Evolutionary conservation across 1,140 invertebrate genomes (phyloP), one percentile per base, ranked within the genome.

Genomic region (Neotoxoptera formosana): DNA sequence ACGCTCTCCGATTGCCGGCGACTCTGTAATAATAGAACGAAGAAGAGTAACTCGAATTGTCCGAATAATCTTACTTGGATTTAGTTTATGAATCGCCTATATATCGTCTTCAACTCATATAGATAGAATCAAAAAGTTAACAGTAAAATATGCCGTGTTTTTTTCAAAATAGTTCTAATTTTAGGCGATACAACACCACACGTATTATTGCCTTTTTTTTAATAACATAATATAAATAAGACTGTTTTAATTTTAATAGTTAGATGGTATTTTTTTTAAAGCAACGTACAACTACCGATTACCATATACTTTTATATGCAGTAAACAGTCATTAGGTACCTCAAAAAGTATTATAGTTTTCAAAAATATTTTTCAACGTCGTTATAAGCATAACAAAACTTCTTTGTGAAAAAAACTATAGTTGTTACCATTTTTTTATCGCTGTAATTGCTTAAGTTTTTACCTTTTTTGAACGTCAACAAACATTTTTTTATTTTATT

Each of bases 1-100:
- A 4, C 7, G 41, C 41, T 1, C 14, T 34, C n/a, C 7, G 14
- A 11, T n/a, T 17, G 21, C 0, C 6, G 4, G 17, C 14, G 6
- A 4, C 14, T 67, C 30, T n/a, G 3, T 53, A 7, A 41, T 23
- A 67, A 14, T 67, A 67, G 4, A 4, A 67, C 30, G 1, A n/a
- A n/a, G 30, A n/a, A n/a, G 0, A 67, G 17, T 76, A 17, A 76
- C 14, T n/a, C 1, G 7, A n/a, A n/a, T 76, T 6, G 0, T 14
- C 21, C 60, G 7, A n/a, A 76, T 17, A 20, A 4, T 17, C 11
- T 11, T 7, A 0, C n/a, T 76, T 76, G 4, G 7, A n/a, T n/a
- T n/a, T 76, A 17, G 6, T 30, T 17, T 7, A 76, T 20, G 0
- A n/a, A 67, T 4, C n/a, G 7, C 30, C 14, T 20, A 11, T 76